Conservation (phyloP, 2,797 vertebrate species). For the Furcifer pardalis region DNA sequence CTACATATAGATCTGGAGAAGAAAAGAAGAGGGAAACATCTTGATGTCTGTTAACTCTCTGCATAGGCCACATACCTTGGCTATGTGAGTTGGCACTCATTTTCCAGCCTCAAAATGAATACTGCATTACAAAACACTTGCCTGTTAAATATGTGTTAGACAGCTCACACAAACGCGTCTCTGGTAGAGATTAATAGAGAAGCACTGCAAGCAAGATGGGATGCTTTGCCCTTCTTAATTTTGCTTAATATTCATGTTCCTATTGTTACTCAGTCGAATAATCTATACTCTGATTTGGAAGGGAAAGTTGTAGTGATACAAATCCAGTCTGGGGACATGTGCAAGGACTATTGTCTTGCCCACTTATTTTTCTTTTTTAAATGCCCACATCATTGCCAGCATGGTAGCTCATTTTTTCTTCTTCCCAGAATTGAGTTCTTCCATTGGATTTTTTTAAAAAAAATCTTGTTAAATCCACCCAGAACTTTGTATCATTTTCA, state of each 20-base stretch:
- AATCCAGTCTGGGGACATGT: not conserved
- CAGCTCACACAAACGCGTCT: not conserved
- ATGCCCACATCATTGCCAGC: not conserved
- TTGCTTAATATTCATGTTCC: not conserved
- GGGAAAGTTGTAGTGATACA: no score
- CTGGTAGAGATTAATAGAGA: not conserved
- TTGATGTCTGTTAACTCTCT: no score
- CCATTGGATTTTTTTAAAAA: not conserved
- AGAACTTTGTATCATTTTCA: not conserved
- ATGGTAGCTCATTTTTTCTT: no score
- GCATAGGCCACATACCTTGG: no score
- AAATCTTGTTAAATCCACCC: no score
- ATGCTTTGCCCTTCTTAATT: not conserved
- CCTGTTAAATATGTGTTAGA: not conserved
- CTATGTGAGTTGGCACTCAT: no score
- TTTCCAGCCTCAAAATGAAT: no score
- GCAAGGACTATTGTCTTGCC: not conserved
- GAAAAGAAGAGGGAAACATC: no score
- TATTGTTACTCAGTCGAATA: not conserved
- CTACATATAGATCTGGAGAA: no score
- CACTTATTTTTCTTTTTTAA: not conserved
- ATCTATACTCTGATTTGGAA: not conserved
- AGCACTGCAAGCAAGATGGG: not conserved
- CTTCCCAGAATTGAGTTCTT: not conserved
- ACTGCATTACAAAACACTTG: no score